Evolutionary conservation across 2,113 vertebrate genomes (phyloP).

Genomic region (Leucosticte australis): DNA sequence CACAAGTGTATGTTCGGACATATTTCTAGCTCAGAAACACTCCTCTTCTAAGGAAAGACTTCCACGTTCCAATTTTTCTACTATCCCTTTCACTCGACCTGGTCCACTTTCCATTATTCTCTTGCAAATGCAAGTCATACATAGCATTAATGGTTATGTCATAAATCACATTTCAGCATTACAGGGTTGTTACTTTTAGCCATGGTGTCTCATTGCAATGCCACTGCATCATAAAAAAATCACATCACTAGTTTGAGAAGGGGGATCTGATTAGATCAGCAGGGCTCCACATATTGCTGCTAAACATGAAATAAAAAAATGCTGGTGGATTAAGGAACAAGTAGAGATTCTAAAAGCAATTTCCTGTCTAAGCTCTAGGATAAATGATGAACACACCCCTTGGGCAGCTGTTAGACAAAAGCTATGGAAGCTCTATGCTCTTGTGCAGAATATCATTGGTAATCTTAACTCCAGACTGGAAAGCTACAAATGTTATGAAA

Average conservation of each 20-base stretch:
- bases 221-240: background rate
- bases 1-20: fast-evolving
- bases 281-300: background rate
- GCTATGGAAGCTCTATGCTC: background rate
- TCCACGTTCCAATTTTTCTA: background rate
- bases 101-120: background rate
- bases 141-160: background rate
- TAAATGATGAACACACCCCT: background rate
- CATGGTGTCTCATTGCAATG: fast-evolving
- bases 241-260: background rate
- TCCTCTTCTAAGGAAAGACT: background rate
- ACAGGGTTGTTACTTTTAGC: background rate
- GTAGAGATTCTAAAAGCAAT: background rate
- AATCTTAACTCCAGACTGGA: background rate
- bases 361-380: background rate
- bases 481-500: background rate
- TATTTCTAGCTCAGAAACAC: background rate
- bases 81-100: background rate
- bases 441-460: background rate
- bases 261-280: background rate
- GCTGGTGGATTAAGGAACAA: background rate
- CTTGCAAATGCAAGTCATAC: background rate
- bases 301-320: background rate
- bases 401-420: background rate
- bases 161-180: background rate